A percentile compares a stretch with the other conserved stretches of the same genome.
These are phyloP conservation scores for Drosophila imparisetae DNA, from an alignment of 2,888 invertebrate species.

Conservation along the genomic window DNA sequence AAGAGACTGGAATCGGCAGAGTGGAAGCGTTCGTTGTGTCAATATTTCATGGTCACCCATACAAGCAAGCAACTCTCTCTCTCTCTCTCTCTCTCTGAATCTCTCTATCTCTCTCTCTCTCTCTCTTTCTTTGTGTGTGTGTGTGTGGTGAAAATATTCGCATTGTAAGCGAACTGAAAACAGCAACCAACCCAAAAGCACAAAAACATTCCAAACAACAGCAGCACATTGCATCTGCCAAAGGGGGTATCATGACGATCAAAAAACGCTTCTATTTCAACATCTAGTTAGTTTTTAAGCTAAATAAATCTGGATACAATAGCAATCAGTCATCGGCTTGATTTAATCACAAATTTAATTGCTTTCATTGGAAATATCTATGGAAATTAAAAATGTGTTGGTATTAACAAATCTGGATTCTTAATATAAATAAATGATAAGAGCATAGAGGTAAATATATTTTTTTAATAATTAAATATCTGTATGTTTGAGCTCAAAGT, in stretches of 20 bases:
- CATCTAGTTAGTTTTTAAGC: background rate
- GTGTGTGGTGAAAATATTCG: constrained; percentile 54
- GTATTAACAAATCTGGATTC: background rate
- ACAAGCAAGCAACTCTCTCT: constrained; percentile 33
- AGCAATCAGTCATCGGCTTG: background rate
- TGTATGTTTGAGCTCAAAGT: constrained; percentile 17
- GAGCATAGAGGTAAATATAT: background rate
- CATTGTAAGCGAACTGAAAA: constrained; percentile 58
- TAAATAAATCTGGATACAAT: background rate
- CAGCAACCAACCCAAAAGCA: constrained; percentile 42
- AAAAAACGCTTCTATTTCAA: constrained; percentile 5
- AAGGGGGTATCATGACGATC: constrained; percentile 20
- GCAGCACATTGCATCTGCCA: constrained; percentile 5
- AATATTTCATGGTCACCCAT: constrained; percentile 78
- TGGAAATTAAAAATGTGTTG: background rate
- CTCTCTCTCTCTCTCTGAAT: background rate
- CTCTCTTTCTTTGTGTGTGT: constrained; percentile 1
- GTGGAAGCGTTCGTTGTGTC: constrained; percentile 67
- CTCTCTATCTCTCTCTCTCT: background rate
- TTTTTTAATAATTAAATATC: background rate
- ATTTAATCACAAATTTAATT: background rate
- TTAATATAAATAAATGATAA: background rate
- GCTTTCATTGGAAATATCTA: background rate
- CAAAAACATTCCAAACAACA: constrained; percentile 42
- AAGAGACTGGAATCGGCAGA: constrained; percentile 67